Evolutionary conservation across 2,113 vertebrate genomes (phyloP), one percentile per base, ranked within the genome.

Genomic region (Orthonyx spaldingii): DNA sequence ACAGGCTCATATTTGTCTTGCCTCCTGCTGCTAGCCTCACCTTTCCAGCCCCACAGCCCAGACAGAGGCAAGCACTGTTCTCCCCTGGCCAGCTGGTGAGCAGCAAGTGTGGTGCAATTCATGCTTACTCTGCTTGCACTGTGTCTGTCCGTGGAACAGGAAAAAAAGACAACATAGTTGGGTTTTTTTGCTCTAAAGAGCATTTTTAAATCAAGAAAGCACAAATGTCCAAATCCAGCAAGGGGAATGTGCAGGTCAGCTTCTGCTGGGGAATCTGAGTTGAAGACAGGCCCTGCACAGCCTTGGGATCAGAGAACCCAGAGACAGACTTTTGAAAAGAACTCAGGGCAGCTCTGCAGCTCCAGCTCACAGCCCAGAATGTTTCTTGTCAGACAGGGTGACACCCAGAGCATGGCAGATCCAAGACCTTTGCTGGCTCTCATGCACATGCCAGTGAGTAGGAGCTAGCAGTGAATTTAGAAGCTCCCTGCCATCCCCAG

Each of bases 1-100:
- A 77, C 96, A 97, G 92, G 83, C 96, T 94, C 53, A 37, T 97
- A 72, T 96, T 97, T 97, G 94, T 97, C 83, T 96, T 97, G 93
- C 88, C 87, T 96, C 94, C 91, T 94, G 94, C 91, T 89, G 89
- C 55, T 94, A 82, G 83, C 96, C 90, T 95, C 89, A 94, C 95
- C 89, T 95, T 96, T 95, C 96, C 94, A 94, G 88, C 64, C 86
- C 77, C 1, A 1, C 72, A 66, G 84, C 47, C 50, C 84, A 93
- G 95, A 97, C 96, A 97, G 82, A 95, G 89, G 94, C 84, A 93
- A 96, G 93, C 72, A 90, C 95, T 97, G 96, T 96, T 97, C 89
- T 95, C 83, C 30, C 63, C 80, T 75, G 65, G 75, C 93, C 94
- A 95, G 94, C 88, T 90, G 92, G 94, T 96, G 72, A 96, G 83